These are phyloP conservation scores for Anas capensis DNA, from an alignment of 2,797 vertebrate species.

Conservation along the genomic window DNA sequence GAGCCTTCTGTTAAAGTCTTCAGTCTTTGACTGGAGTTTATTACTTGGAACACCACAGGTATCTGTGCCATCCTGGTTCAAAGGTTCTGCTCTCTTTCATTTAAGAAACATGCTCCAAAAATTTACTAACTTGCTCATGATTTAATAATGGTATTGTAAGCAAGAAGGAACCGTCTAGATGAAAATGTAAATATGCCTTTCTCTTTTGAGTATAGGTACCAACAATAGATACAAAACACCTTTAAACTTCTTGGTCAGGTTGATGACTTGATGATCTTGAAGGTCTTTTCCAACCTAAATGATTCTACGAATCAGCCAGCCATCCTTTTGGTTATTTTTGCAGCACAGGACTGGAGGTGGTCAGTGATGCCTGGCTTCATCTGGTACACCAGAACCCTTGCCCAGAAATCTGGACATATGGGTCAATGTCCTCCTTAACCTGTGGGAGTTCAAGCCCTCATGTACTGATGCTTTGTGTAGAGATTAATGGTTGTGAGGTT, in stretches of 20 bases:
- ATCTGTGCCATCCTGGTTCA: neutral
- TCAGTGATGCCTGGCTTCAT: neutral
- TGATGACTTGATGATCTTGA: neutral
- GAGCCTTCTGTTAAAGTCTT: neutral
- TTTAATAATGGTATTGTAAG: neutral
- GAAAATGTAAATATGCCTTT: neutral
- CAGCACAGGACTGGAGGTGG: neutral
- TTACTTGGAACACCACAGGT: neutral
- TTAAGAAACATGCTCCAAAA: neutral
- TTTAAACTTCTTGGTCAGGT: neutral
- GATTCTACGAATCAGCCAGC: neutral
- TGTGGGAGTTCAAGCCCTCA: neutral
- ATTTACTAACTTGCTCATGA: neutral
- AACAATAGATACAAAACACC: neutral
- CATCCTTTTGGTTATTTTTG: neutral
- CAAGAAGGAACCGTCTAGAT: neutral
- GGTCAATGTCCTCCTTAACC: neutral
- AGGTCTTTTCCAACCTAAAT: neutral
- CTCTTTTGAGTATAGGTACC: neutral
- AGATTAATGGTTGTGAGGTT: neutral
- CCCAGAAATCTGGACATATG: neutral
- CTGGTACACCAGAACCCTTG: neutral
- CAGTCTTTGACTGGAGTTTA: neutral
- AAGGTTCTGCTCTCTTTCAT: neutral
- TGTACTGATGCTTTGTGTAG: rapidly evolving